Evolutionary conservation across 2,113 vertebrate species (phyloP).

Genomic region (Muscicapa adusta): DNA sequence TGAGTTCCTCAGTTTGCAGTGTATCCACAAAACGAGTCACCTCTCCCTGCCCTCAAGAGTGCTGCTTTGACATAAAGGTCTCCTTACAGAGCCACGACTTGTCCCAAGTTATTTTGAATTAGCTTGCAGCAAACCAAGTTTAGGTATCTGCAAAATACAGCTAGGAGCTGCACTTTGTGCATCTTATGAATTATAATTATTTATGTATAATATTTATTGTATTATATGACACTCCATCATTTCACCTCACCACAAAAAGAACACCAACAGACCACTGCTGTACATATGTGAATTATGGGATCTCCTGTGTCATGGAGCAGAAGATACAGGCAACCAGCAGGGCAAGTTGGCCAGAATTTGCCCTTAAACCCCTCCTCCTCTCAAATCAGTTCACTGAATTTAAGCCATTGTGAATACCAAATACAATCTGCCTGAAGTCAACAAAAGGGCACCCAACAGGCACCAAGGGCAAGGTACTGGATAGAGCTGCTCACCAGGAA

Average conservation of each 20-base stretch:
- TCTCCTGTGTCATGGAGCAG: not conserved
- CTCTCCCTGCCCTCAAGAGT: fast-evolving
- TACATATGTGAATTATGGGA: fast-evolving
- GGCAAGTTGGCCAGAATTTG: fast-evolving
- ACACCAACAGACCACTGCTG: fast-evolving
- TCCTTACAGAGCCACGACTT: fast-evolving
- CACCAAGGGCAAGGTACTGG: fast-evolving
- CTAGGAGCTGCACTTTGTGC: no score
- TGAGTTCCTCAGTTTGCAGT: fast-evolving
- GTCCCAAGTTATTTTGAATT: fast-evolving
- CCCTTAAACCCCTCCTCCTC: fast-evolving
- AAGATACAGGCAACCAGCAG: fast-evolving
- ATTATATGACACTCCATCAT: not conserved
- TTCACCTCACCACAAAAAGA: no score
- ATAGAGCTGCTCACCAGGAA: fast-evolving
- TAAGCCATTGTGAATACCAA: fast-evolving
- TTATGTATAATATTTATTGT: no score
- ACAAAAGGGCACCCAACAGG: not conserved
- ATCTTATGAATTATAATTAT: no score
- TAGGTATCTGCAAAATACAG: not conserved
- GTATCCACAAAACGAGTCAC: fast-evolving
- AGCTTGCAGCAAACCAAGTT: fast-evolving
- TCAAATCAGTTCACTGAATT: fast-evolving
- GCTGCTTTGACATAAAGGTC: fast-evolving
- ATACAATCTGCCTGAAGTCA: fast-evolving